Evolutionary conservation across 1,140 invertebrate species (phyloP).

Genomic region (Amphibalanus amphitrite): DNA sequence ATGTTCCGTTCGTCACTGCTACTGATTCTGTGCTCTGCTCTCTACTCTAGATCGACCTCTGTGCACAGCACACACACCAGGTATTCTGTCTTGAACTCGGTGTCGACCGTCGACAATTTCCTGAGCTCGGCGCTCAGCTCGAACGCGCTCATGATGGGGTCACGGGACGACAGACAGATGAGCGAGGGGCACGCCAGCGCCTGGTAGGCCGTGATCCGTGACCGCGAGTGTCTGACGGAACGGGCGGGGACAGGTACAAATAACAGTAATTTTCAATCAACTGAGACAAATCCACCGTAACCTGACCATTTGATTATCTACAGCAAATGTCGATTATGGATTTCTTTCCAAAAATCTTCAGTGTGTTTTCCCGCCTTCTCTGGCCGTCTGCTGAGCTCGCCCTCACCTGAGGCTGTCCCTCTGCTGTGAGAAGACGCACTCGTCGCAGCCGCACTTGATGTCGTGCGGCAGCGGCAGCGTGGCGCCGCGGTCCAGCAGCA

Average conservation of each 20-base stretch:
- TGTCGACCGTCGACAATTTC: conserved; percentile 67
- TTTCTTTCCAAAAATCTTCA: too few species aligned
- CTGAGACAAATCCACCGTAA: too few species aligned
- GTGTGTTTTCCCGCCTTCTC: too few species aligned
- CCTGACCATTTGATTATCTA: too few species aligned
- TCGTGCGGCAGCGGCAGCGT: conserved; percentile 73
- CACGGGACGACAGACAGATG: conserved; percentile 77
- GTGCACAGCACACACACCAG: conserved; percentile 4
- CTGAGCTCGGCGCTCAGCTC: conserved; percentile 77
- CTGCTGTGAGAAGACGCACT: conserved; percentile 56
- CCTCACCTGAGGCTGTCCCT: conserved; percentile 45
- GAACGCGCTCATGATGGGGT: conserved; percentile 82
- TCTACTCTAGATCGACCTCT: too few species aligned
- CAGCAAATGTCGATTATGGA: too few species aligned
- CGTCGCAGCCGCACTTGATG: conserved; percentile 66
- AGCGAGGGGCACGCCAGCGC: conserved; percentile 74
- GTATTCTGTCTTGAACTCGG: conserved; percentile 82
- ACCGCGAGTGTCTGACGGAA: conserved; percentile 52
- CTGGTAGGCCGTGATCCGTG: conserved; percentile 82
- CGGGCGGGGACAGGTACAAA: neutral
- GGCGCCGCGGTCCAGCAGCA: conserved; percentile 69
- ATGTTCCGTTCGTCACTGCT: conserved; percentile 10
- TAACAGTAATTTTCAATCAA: too few species aligned
- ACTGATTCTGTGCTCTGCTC: neutral
- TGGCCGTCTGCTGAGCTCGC: too few species aligned